Conservation (phyloP, 2,113 vertebrate species). For the Cheirogaleus medius region DNA sequence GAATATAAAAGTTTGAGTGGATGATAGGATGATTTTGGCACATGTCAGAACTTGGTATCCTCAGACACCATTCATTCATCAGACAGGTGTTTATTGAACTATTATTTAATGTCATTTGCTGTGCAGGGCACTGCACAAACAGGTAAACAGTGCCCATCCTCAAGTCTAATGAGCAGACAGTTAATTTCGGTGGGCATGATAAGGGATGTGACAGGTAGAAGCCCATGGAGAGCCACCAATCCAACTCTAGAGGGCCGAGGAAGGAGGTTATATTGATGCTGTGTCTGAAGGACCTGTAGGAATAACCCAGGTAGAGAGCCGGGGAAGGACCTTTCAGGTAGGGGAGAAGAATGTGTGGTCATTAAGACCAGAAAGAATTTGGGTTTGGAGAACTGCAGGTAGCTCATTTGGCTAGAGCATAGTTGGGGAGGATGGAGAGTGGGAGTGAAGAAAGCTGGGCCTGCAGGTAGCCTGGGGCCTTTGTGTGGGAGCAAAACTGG, state of each 20-base stretch:
- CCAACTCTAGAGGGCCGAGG: background rate
- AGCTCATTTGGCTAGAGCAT: background rate
- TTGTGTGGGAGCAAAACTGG: background rate
- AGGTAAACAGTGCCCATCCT: background rate
- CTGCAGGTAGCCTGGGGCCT: background rate
- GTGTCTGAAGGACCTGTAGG: background rate
- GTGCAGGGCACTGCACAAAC: background rate
- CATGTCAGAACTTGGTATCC: background rate
- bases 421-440: background rate
- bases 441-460: background rate
- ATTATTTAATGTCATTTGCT: background rate
- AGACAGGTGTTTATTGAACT: background rate
- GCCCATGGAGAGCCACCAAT: background rate
- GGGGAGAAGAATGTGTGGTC: background rate
- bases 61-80: background rate
- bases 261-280: too few relatives aligned
- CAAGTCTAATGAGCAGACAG: background rate
- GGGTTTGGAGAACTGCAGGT: background rate
- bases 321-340: background rate
- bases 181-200: background rate
- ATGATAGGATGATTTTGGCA: background rate
- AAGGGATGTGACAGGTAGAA: background rate
- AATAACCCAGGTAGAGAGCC: background rate
- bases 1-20: background rate
- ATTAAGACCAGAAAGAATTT: background rate